Conservation (phyloP, 2,797 vertebrate species). For the Manis javanica region DNA sequence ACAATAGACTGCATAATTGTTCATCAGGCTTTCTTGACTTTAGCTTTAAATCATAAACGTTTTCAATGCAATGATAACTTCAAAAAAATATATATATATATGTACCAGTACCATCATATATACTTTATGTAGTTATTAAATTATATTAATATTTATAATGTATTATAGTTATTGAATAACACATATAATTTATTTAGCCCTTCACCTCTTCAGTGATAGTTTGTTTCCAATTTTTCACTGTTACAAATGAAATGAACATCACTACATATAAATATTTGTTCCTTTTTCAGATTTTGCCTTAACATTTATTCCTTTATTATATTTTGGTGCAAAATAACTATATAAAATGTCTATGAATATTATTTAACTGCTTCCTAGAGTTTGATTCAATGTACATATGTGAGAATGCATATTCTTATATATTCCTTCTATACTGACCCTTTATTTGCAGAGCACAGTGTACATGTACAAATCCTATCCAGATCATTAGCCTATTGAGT, state of each 20-base stretch:
- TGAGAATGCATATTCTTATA: background rate
- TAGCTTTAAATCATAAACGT: constrained; percentile 6
- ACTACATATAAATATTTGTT: background rate
- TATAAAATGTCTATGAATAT: background rate
- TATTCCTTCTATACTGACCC: background rate
- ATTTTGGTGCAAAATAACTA: background rate
- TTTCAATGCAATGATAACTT: background rate
- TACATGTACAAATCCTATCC: background rate
- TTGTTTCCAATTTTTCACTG: background rate
- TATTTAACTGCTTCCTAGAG: background rate
- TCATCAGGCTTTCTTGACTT: background rate
- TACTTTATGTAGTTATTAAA: background rate
- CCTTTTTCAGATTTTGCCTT: background rate
- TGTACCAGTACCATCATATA: too few relatives aligned
- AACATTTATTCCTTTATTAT: background rate
- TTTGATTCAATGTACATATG: background rate
- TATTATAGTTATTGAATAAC: background rate
- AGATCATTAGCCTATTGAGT: background rate
- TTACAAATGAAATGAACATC: background rate
- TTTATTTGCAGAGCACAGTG: background rate
- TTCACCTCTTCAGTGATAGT: background rate
- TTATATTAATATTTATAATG: background rate
- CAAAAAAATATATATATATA: background rate
- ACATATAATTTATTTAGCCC: background rate
- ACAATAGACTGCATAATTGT: background rate